Base-by-base conservation (phyloP, 2,888 invertebrate genomes). In the Drosophila prolongata region DNA sequence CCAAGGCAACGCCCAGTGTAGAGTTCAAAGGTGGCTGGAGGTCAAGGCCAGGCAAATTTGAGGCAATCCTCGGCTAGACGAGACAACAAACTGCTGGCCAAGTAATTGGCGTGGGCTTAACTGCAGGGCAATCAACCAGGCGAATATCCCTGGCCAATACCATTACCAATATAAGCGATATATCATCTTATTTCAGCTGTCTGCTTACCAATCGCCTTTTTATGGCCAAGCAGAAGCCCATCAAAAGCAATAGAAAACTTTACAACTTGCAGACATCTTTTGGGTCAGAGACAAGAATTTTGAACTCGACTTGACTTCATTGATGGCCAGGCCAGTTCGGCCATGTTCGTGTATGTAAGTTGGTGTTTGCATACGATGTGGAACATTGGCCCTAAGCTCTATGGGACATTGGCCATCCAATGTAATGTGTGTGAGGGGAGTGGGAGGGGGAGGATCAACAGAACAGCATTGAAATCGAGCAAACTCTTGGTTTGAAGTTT, bases 11-110 rank as follows among this genome's bases (percentile, higher is more conserved):
- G 70, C 55, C 65, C 52, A 73, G 50, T 52, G 62, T 53, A 40
- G 54, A 73, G 86, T 72, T 85, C 82, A 81, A 81, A 81, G 81
- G 88, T 81, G 69, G 76, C 69, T 2, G 49, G 60, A 59, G 74
- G 68, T 70, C 83, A 79, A 82, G 70, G 78, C 59, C 78, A 49
- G 34, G 47, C 50, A 50, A 66, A 67, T 53, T 40, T 11, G 34
- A 68, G 68, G 34, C 46, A 16, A 67, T 67, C 35, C 37, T 10
- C 66, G 61, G 16, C 38, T 24, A 61, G 55, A 55, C 67, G 50
- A 50, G 44, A 14, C 44, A 37, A 40, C 56, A 52, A 68, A 55
- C 65, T 56, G 35, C 47, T 53, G 59, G 71, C 34, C 27, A 50
- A 42, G 37, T 70, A 69, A 69, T 70, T 69, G 68, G 68, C 71